phyloP scores from a whole-genome alignment of 2,113 vertebrate species.

The Malurus cyaneus region DNA sequence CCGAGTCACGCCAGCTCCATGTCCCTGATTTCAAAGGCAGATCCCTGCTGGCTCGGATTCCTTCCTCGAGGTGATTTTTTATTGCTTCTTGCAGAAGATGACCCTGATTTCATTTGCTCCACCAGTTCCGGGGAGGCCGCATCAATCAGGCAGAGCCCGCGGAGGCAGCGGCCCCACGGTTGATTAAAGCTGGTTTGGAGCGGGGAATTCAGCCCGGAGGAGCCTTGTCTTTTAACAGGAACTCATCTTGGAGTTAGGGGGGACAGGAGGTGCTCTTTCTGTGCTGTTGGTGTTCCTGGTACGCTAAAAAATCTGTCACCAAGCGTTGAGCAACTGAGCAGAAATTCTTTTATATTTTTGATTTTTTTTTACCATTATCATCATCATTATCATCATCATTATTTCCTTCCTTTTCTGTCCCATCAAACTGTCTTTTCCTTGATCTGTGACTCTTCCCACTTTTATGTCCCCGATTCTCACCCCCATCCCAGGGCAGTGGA shows the following conservation, averaged over 20 bases:
- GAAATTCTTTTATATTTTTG: not conserved
- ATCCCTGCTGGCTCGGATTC: not conserved
- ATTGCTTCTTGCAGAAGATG: conserved; percentile 13
- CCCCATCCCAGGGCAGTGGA: not conserved
- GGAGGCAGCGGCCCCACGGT: not conserved
- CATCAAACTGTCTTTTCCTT: not conserved
- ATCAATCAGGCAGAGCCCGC: conserved; percentile 6
- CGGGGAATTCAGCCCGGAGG: not conserved
- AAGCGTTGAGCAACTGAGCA: not conserved
- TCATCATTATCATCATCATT: not conserved
- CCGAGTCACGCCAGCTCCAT: not conserved
- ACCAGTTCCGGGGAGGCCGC: not conserved
- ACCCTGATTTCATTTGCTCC: conserved; percentile 26
- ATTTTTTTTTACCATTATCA: not conserved
- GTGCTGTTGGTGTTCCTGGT: not conserved
- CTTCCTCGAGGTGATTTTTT: conserved; percentile 18
- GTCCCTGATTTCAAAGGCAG: not conserved
- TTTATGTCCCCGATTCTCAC: not conserved
- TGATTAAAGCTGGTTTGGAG: conserved; percentile 35
- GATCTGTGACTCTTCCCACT: not conserved
- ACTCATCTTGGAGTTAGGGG: not conserved
- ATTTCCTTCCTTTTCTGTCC: not conserved
- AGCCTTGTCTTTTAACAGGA: conserved; percentile 17
- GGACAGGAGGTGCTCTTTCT: not conserved
- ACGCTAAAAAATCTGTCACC: not conserved